Evolutionary conservation across 2,888 invertebrate genomes (phyloP).

Genomic region (Chrysodeixis includens): DNA sequence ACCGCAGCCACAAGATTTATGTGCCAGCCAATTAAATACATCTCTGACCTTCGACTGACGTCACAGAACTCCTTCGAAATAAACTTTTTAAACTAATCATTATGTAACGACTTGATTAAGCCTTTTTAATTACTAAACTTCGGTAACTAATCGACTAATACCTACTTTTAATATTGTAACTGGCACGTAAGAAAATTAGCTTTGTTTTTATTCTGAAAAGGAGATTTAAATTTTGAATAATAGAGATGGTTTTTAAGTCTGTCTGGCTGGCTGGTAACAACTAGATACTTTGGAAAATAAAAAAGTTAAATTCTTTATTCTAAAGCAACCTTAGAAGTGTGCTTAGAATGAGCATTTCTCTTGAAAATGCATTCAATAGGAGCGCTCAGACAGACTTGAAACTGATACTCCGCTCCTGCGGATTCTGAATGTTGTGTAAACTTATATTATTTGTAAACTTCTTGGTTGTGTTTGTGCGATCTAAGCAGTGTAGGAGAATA

Average conservation of each 20-base stretch:
- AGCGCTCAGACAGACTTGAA: neutral
- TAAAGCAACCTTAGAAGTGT: neutral
- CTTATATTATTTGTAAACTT: neutral
- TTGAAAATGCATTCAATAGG: neutral
- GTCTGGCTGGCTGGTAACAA: neutral
- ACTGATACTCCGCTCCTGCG: neutral
- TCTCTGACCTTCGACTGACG: constrained; percentile 26
- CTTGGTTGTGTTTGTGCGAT: neutral
- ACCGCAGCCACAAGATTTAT: constrained; percentile 36
- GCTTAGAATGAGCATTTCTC: no score
- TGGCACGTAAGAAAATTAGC: neutral
- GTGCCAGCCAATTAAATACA: constrained; percentile 41
- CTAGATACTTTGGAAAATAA: neutral
- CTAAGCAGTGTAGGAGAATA: neutral
- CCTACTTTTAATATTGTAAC: neutral
- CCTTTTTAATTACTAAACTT: constrained; percentile 40
- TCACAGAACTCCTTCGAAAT: constrained; percentile 42
- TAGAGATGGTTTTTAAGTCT: neutral
- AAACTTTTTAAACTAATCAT: constrained; percentile 31
- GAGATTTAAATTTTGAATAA: neutral
- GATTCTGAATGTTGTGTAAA: constrained; percentile 2
- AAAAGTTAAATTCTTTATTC: neutral
- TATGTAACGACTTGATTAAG: constrained; percentile 32
- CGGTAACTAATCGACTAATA: neutral
- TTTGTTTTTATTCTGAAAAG: neutral